Percentiles rank a stretch among this genome's conserved stretches.
These are phyloP conservation scores for Lamproptera curius DNA, from an alignment of 2,888 invertebrate species.

Conservation along the genomic window DNA sequence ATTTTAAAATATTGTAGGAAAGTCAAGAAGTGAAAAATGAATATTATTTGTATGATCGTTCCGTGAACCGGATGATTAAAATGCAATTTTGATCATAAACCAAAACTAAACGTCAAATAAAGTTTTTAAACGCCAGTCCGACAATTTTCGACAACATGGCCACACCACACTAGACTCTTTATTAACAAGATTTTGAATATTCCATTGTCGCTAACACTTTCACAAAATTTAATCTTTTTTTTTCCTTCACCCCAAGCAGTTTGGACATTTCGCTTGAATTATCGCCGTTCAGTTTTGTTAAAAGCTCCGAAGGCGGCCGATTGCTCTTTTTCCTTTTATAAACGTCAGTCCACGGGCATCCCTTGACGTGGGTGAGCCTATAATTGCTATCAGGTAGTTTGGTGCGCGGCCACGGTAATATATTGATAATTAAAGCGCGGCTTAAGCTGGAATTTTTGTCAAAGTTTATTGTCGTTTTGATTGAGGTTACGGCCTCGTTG, in stretches of 20 bases:
- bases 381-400: constrained; percentile 76
- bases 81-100: no score
- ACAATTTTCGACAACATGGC: constrained; percentile 9
- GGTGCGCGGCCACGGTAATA: constrained; percentile 64
- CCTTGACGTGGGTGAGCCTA: constrained; percentile 76
- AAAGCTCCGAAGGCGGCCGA: constrained; percentile 65
- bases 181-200: constrained; percentile 77
- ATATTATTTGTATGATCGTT: no score
- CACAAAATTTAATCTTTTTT: constrained; percentile 63
- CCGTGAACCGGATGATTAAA: no score
- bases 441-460: constrained; percentile 77
- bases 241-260: constrained; percentile 38
- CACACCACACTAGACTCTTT: constrained; percentile 53
- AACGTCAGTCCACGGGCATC: constrained; percentile 62
- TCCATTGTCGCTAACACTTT: constrained; percentile 77
- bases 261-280: constrained; percentile 78
- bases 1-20: no score
- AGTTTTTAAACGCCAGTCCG: constrained; percentile 5
- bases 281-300: constrained; percentile 74
- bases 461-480: constrained; percentile 75
- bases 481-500: constrained; percentile 67
- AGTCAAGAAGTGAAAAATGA: no score
- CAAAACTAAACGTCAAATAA: no score
- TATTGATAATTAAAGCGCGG: constrained; percentile 77
- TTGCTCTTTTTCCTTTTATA: constrained; percentile 62